These are phyloP conservation scores for Gobionotothen gibberifrons DNA, from an alignment of 2,797 vertebrate species.

Conservation along the genomic window DNA sequence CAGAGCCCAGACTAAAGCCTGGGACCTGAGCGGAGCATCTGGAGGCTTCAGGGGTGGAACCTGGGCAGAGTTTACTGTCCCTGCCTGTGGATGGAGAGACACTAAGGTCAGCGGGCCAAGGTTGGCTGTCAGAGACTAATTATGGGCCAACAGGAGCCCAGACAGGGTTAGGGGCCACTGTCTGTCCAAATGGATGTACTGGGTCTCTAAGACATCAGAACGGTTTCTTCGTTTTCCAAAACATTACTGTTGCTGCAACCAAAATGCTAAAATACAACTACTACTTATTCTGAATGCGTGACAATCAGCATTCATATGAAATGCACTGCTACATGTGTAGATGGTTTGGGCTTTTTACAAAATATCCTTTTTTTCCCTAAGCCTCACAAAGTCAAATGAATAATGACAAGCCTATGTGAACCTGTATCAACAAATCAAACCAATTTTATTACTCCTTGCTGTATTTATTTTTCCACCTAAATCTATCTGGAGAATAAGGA, in stretches of 20 bases:
- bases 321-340: constrained; percentile 2
- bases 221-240: constrained; percentile 17
- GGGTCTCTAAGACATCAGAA: constrained; percentile 25
- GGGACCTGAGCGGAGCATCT: constrained; percentile 73
- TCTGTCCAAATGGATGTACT: constrained; percentile 32
- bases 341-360: constrained; percentile 13
- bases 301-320: not conserved
- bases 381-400: constrained; percentile 1
- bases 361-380: constrained; percentile 1
- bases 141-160: constrained; percentile 58
- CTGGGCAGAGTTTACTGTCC: constrained; percentile 67
- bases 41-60: constrained; percentile 68
- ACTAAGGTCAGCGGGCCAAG: constrained; percentile 62
- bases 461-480: constrained; percentile 13
- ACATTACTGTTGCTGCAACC: not conserved
- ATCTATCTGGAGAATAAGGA: not conserved
- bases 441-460: not conserved
- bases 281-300: constrained; percentile 3
- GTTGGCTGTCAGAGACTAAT: constrained; percentile 68
- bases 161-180: constrained; percentile 43
- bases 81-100: constrained; percentile 56
- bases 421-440: constrained; percentile 21
- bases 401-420: constrained; percentile 30
- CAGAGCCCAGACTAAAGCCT: constrained; percentile 75
- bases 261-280: not conserved